Conservation (phyloP, 2,888 invertebrate species). For the Molorchus minor region DNA sequence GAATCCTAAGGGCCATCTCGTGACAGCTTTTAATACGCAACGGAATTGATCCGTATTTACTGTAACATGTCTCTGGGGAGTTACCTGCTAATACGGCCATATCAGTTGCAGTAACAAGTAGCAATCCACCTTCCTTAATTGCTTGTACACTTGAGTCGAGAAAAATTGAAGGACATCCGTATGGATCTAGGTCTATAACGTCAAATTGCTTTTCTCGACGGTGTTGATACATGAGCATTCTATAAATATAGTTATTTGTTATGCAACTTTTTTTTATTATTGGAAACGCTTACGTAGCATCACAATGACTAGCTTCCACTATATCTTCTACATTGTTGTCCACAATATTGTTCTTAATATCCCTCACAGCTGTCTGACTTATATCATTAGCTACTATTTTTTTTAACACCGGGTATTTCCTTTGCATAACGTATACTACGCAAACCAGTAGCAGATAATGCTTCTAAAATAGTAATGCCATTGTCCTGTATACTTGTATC, state of each 20-base stretch:
- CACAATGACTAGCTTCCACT: constrained; percentile 80
- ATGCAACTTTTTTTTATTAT: background rate
- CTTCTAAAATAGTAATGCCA: constrained; percentile 84
- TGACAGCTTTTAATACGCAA: constrained; percentile 88
- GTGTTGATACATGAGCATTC: constrained; percentile 86
- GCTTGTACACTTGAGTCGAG: constrained; percentile 89
- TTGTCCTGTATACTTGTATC: constrained; percentile 64
- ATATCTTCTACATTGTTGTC: constrained; percentile 79
- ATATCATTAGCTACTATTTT: constrained; percentile 93
- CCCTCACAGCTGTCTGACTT: constrained; percentile 83
- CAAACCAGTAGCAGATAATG: constrained; percentile 94
- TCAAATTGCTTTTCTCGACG: constrained; percentile 78
- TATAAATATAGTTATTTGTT: constrained; percentile 59
- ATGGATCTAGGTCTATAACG: constrained; percentile 96
- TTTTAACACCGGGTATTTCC: constrained; percentile 84
- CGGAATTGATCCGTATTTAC: constrained; percentile 92
- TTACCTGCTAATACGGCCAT: constrained; percentile 97
- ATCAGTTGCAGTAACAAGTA: constrained; percentile 97
- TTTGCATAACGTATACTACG: constrained; percentile 96
- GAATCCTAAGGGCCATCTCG: constrained; percentile 95
- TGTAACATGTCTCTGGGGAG: constrained; percentile 90
- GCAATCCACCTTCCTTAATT: constrained; percentile 81
- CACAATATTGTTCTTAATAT: constrained; percentile 82
- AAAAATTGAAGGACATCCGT: constrained; percentile 94
- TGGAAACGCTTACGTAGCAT: constrained; percentile 80